Evolutionary conservation across 2,888 invertebrate genomes (phyloP).

Genomic region (Rhimphoctona megacephalus): DNA sequence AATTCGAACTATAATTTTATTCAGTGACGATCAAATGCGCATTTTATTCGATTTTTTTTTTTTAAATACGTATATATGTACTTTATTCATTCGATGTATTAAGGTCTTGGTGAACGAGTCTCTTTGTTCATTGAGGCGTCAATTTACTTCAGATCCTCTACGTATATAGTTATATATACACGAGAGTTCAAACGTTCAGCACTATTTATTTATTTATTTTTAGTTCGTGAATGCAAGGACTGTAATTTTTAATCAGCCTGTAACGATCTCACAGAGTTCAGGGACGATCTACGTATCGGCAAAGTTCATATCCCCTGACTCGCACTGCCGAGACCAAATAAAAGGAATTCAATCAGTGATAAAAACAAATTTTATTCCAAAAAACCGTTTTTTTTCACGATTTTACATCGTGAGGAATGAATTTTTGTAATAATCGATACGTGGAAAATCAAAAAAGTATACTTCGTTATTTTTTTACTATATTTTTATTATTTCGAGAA

Average conservation of each 20-base stretch:
- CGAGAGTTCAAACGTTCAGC: neutral
- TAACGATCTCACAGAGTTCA: conserved; percentile 59
- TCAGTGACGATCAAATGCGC: conserved; percentile 18
- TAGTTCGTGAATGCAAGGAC: conserved; percentile 30
- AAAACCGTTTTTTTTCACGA: neutral
- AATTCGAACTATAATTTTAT: conserved; percentile 16
- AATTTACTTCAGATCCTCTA: conserved; percentile 5
- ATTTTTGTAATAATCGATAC: neutral
- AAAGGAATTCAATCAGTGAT: neutral
- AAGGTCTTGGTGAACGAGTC: conserved; percentile 46
- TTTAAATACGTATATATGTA: neutral
- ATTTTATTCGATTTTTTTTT: conserved; percentile 22
- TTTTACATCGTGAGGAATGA: neutral
- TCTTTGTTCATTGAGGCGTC: conserved; percentile 55
- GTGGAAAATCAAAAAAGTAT: neutral
- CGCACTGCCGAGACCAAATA: neutral
- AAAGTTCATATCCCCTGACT: conserved; percentile 34
- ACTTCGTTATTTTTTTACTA: neutral
- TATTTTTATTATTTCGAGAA: neutral
- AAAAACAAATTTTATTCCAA: neutral
- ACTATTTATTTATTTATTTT: conserved; percentile 29
- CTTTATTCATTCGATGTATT: neutral
- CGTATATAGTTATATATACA: neutral
- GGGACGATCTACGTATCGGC: conserved; percentile 19
- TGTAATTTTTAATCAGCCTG: conserved; percentile 56